Conservation (phyloP, 2,113 vertebrate species). For the Chaetodon trifascialis region DNA sequence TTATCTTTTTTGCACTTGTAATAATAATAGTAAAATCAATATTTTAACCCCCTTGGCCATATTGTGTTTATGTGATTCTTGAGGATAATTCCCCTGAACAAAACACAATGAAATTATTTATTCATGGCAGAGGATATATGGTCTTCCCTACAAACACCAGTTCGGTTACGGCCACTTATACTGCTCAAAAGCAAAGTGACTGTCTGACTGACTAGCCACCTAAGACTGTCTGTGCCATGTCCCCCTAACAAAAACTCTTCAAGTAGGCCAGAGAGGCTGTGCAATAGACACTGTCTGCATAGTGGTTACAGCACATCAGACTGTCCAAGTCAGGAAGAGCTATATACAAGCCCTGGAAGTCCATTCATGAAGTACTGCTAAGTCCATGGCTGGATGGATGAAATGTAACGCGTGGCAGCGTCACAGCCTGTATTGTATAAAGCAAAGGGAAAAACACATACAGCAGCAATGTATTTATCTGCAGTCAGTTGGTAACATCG, state of each 20-base stretch:
- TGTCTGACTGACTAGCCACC: constrained; percentile 39
- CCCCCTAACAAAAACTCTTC: constrained; percentile 23
- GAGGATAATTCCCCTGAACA: not conserved
- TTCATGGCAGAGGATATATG: constrained; percentile 30
- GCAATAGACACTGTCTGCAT: constrained; percentile 2
- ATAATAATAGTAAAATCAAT: not conserved
- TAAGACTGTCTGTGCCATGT: constrained; percentile 23
- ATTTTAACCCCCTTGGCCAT: not conserved
- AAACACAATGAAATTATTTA: constrained; percentile 28
- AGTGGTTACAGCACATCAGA: constrained; percentile 11
- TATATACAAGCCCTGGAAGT: not conserved
- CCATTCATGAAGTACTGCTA: not conserved
- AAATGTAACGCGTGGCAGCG: too few species aligned
- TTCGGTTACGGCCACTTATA: constrained; percentile 48
- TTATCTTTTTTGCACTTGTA: not conserved
- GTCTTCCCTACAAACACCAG: constrained; percentile 34
- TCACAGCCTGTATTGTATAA: not conserved
- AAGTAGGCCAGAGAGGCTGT: constrained; percentile 24
- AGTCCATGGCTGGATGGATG: too few species aligned
- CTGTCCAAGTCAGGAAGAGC: not conserved
- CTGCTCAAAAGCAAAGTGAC: constrained; percentile 31
- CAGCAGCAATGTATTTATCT: too few species aligned
- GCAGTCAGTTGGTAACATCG: too few species aligned
- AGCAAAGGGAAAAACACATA: not conserved
- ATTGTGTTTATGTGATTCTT: not conserved